Conservation (phyloP, 1,140 invertebrate species). For the Drosophila leontia region DNA sequence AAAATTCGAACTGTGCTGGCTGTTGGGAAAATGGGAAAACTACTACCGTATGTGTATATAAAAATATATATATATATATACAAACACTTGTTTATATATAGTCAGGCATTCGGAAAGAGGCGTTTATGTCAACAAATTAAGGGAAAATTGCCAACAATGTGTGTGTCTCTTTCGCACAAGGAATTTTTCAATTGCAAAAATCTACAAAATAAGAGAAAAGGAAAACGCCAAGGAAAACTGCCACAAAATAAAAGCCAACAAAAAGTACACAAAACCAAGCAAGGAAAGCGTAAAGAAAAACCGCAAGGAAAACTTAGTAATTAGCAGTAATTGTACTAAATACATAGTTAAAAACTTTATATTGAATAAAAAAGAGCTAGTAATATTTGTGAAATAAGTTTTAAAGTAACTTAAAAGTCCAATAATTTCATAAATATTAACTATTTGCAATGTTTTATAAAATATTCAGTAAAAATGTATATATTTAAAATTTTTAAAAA, state of each 20-base stretch:
- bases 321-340: neutral
- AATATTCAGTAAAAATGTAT: neutral
- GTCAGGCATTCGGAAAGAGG: conserved; percentile 40
- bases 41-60: neutral
- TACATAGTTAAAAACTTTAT: neutral
- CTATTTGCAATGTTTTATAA: neutral
- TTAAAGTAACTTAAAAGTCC: no score
- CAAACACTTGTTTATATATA: neutral
- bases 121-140: conserved; percentile 85
- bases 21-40: conserved; percentile 12
- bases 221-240: conserved; percentile 4
- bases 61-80: neutral
- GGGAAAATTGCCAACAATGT: conserved; percentile 66
- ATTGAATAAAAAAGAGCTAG: neutral
- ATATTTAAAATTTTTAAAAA: neutral
- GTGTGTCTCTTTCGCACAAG: conserved; percentile 11
- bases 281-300: neutral
- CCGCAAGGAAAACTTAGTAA: neutral
- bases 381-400: neutral
- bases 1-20: conserved; percentile 3
- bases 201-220: neutral
- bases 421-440: neutral
- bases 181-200: conserved; percentile 9
- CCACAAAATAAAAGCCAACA: neutral
- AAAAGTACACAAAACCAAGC: neutral